A percentile compares a stretch with the other conserved stretches of the same genome.
phyloP scores from a whole-genome alignment of 92 coral and sea anemone species.

The Parazoanthus darwini region DNA sequence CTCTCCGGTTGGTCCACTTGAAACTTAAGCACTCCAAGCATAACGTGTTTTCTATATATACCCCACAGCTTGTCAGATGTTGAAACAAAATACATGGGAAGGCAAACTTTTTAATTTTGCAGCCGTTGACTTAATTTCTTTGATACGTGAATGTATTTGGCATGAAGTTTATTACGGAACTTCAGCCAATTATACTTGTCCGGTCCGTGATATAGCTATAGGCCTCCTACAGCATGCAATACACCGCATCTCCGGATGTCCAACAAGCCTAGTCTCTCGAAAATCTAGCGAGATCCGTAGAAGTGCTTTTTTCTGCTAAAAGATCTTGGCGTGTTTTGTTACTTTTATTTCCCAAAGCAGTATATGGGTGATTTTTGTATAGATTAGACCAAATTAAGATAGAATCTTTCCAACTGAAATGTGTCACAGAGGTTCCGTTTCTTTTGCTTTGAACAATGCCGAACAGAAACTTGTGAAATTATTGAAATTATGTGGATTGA shows the following conservation, averaged over 20 bases:
- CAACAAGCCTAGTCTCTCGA: not conserved
- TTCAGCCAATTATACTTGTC: not conserved
- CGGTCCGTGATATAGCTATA: not conserved
- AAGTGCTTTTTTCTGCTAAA: not conserved
- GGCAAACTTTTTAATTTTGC: not conserved
- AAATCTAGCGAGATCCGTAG: not conserved
- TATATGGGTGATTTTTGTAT: too few species aligned
- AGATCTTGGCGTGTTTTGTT: not conserved
- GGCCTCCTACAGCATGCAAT: not conserved
- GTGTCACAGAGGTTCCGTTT: conserved; percentile 1
- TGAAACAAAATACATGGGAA: not conserved
- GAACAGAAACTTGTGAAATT: conserved; percentile 5
- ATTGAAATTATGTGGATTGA: not conserved
- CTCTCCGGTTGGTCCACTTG: not conserved
- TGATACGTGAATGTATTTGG: not conserved
- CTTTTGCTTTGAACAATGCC: conserved; percentile 13
- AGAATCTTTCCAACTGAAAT: not conserved
- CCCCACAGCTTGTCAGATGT: not conserved
- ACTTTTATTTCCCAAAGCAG: not conserved
- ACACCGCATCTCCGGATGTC: not conserved
- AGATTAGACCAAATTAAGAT: not conserved
- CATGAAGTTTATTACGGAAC: conserved; percentile 4
- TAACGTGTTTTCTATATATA: too few species aligned
- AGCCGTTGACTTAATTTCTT: conserved; percentile 3
- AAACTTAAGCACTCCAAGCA: not conserved